Base-by-base conservation (phyloP, 2,797 vertebrate species). In the Florisuga fusca region DNA sequence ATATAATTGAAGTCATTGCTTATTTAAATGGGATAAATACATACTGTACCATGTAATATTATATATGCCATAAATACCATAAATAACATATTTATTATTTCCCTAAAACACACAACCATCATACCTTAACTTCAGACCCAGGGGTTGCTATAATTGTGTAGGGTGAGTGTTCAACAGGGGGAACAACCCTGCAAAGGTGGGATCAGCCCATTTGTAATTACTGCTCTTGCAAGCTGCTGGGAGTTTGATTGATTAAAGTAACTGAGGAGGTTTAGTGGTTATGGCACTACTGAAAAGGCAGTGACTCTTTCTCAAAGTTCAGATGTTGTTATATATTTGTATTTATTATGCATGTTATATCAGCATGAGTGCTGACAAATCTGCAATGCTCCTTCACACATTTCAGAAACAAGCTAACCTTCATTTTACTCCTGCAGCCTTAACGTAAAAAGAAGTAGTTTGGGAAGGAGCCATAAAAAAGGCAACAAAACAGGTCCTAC, bases 171-270 rank as follows among this genome's bases (percentile, higher is more conserved):
- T 81, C 66, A 86, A 9, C 1, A 36, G 6, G 2, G 13, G 18
- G 15, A 69, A 76, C 20, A 48, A 41, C 26, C 20, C 9, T 69
- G 29, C 8, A 48, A 57, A 54, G 5, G 12, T 51, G 17, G 19
- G 25, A 31, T 57, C 20, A 81, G 16, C 43, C 43, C 45, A n/a
- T 31, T 66, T 25, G 5, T 62, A 88, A 72, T 78, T 75, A 54
- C 3, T 6, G 27, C 25, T 84, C 2, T 62, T 75, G 66, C 0
- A 0, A 55, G 34, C 21, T 59, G 58, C 51, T 41, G 45, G 51
- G 81, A 8, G 6, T 45, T 67, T 85, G 55, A 38, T 15, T 74
- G 69, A 66, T 6, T 54, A 43, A 82, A 61, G 33, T 29, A 53
- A 50, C 38, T 46, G 15, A 31, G 23, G 53, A 71, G 8, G 15